phyloP scores from a whole-genome alignment of 2,888 invertebrate genomes.

The Empis livida region DNA sequence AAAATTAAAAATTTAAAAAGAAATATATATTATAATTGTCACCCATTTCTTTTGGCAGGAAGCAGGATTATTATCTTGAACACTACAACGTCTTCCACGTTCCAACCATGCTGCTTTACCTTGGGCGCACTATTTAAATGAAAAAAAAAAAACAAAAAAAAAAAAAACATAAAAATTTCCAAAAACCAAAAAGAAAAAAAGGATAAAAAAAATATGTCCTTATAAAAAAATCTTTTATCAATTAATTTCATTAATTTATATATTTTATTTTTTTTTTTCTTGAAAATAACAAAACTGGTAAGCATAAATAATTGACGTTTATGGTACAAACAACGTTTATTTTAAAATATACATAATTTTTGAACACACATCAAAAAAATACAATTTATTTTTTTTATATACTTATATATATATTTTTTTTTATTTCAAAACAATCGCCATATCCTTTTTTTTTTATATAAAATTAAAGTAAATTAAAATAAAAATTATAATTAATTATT shows the following conservation, averaged over 20 bases:
- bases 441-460: no score
- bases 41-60: conserved; percentile 64
- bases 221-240: neutral
- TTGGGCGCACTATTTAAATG: conserved; percentile 55
- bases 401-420: no score
- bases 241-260: no score
- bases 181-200: conserved; percentile 1
- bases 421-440: no score
- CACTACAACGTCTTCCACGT: conserved; percentile 47
- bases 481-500: no score
- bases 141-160: conserved; percentile 6
- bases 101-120: conserved; percentile 78
- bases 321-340: no score
- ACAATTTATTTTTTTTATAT: no score
- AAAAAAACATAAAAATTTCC: neutral
- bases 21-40: conserved; percentile 49
- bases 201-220: neutral
- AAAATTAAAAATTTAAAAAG: neutral
- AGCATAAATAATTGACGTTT: no score
- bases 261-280: neutral
- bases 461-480: no score
- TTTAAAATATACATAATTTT: no score
- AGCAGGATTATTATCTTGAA: conserved; percentile 49
- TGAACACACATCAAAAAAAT: no score
- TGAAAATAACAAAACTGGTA: neutral